These are phyloP conservation scores for Ricordea florida DNA, from an alignment of 92 coral and sea anemone species.

Conservation along the genomic window DNA sequence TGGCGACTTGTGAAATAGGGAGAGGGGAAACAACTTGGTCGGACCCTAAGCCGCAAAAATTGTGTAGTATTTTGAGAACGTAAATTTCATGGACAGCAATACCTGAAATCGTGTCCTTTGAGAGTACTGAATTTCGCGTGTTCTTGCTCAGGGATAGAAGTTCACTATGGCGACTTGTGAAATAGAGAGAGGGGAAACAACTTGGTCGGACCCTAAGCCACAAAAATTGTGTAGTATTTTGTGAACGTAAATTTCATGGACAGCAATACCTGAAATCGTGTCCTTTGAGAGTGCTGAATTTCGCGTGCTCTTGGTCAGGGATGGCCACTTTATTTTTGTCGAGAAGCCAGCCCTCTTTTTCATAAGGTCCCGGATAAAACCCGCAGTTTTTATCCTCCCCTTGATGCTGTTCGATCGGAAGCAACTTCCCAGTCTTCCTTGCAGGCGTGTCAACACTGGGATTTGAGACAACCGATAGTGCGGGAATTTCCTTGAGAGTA, in stretches of 20 bases:
- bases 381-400: constrained; percentile 65
- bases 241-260: too few species aligned
- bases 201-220: too few species aligned
- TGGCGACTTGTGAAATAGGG: too few species aligned
- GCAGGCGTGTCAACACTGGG: constrained; percentile 69
- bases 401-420: constrained; percentile 7
- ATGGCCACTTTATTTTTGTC: constrained; percentile 90
- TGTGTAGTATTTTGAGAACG: too few species aligned
- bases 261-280: constrained; percentile 85
- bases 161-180: too few species aligned
- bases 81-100: too few species aligned
- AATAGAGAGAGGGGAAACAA: too few species aligned
- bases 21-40: too few species aligned
- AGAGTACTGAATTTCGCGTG: constrained; percentile 55
- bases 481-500: constrained; percentile 64
- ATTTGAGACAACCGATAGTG: constrained; percentile 69
- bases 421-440: constrained; percentile 57
- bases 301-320: constrained; percentile 59
- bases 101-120: constrained; percentile 92
- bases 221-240: too few species aligned
- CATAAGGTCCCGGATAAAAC: constrained; percentile 94
- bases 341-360: constrained; percentile 81
- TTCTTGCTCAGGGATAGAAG: constrained; percentile 67
- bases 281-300: constrained; percentile 62
- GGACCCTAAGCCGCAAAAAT: too few species aligned